Base-by-base conservation (phyloP, 2,113 vertebrate genomes). In the Notothenia rossii region DNA sequence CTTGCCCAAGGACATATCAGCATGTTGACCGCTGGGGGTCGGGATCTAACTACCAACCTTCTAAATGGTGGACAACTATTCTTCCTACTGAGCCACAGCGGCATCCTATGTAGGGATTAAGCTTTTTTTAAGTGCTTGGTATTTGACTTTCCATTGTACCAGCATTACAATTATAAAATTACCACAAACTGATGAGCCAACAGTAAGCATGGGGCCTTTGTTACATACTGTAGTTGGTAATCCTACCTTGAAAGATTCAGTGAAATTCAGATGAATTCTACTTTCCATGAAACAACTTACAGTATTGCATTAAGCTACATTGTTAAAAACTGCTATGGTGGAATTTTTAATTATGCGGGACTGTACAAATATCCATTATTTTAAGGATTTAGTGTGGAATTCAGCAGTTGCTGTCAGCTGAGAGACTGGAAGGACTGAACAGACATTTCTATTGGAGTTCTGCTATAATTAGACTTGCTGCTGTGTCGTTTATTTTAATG, bases 401-500 rank as follows among this genome's bases (percentile, higher is more conserved):
- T 64, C 10, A 65, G 5, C 2, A 55, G n/a, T 18, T 62, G 33
- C 50, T 55, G 50, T n/a, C 51, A 33, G 10, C 7, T 20, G 65
- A 29, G 36, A n/a, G 40, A 12, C 49, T n/a, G 49, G 29, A 53
- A 68, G 7, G 33, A 54, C 33, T 69, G 36, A 61, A 29, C 29
- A 29, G 29, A n/a, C 59, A 61, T 62, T 62, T 40, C 2, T 12
- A 1, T 43, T 61, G 20, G 33, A 61, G 2, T 51, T n/a, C 48
- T 64, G 62, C 20, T 55, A 55, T 12, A n/a, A 54, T 40, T 68
- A 43, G 18, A 68, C 11, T 10, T 54, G 8, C 45, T 36, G 48
- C 10, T 36, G 49, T 70, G 36, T 45, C 22, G 64, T 76, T 77
- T 36, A 33, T 69, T 77, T 54, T 25, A 61, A 20, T 15, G 13